phyloP scores from a whole-genome alignment of 2,797 vertebrate genomes.

The Hemibagrus guttatus region DNA sequence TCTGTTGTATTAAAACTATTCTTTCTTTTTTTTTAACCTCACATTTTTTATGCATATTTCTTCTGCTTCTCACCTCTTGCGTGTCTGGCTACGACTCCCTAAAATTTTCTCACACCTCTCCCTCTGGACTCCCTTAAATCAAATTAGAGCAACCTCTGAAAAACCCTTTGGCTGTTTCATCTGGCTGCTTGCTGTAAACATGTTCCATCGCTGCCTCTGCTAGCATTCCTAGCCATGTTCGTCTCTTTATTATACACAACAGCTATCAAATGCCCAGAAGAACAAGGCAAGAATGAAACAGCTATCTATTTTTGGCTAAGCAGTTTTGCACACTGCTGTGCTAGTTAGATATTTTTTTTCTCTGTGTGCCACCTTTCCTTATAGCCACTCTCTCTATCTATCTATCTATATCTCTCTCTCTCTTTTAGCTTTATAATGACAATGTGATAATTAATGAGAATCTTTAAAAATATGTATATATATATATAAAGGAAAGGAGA shows the following conservation, averaged over 20 bases:
- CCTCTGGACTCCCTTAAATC: neutral
- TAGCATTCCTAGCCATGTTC: neutral
- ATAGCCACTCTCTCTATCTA: neutral
- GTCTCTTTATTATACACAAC: neutral
- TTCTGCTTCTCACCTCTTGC: neutral
- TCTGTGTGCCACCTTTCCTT: no score
- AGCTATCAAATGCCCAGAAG: neutral
- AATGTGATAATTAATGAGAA: no score
- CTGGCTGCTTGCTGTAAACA: neutral
- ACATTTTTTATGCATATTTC: neutral
- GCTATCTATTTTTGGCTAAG: slow-evolving; percentile 21
- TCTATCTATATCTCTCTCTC: neutral
- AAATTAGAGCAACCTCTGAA: slow-evolving; percentile 1
- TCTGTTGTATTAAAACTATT: neutral
- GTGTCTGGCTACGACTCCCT: neutral
- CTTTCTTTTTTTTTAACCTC: neutral
- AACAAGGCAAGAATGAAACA: neutral
- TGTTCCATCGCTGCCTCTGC: neutral
- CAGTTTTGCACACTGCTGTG: slow-evolving; percentile 1
- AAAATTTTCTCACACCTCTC: neutral
- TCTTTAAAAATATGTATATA: no score
- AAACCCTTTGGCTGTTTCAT: neutral
- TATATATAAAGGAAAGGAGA: neutral
- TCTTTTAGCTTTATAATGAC: neutral
- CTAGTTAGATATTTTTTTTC: neutral